Evolutionary conservation across 2,888 invertebrate species (phyloP), one percentile per base, ranked within the genome.

Genomic region (Drosophila ezoana): DNA sequence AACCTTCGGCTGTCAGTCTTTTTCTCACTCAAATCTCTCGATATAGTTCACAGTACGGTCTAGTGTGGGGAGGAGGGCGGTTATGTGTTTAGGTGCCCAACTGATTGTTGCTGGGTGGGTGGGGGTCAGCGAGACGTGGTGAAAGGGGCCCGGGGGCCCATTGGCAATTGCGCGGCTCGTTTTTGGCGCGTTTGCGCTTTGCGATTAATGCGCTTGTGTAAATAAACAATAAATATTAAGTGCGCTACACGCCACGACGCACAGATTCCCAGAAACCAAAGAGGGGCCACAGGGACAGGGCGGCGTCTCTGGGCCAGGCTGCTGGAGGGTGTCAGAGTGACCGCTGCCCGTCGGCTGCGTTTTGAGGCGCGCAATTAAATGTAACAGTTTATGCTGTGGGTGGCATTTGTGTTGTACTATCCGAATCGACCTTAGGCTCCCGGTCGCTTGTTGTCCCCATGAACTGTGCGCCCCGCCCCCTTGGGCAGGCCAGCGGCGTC

Each of bases 211-310:
- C 86, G 89, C 85, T 89, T 79, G 74, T 87, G 81, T 87, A 87
- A 87, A 87, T 86, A 87, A 87, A 87, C 89, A 87, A 81, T 79
- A 88, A 88, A 88, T 86, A 83, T 87, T 87, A 85, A 81, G 86
- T 87, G 79, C 69, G 79, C 75, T 82, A 75, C 77, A 82, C 62
- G 77, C 80, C 80, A 71, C 67, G 68, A 72, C 66, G 61, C 58
- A 72, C 52, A 70, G 70, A 72, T 79, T 75, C 75, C 59, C 75
- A 79, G 79, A 76, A 75, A 43, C 32, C 9, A 18, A 49, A 58
- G 10, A 10, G 44, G 10, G 1, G 37, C 41, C 4, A 6, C 32
- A 3, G 38, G 18, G 16, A n/a, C 4, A 11, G 20, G 14, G 11
- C 28, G 32, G 13, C 28, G 13, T n/a, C 40, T n/a, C 10, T 10